A percentile compares a stretch with the other conserved stretches of the same genome.
Conservation (phyloP, 2,888 invertebrate species). For the Aphidoletes aphidimyza region DNA sequence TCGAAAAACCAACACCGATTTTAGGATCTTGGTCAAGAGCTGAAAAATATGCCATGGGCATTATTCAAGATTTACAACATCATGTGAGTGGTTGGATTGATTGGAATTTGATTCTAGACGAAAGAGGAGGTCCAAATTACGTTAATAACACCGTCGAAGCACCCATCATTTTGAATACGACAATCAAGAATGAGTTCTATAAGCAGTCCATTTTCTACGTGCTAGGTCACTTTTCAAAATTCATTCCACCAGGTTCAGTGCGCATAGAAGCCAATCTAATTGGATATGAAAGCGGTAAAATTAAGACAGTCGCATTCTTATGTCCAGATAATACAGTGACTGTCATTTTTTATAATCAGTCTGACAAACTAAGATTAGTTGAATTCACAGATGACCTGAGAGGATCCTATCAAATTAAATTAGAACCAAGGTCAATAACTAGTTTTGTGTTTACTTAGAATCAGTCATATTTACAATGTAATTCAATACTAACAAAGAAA, state of each 20-base stretch:
- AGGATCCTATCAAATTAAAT: constrained; percentile 62
- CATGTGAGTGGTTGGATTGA: constrained; percentile 87
- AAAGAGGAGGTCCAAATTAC: constrained; percentile 82
- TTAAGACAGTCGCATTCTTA: constrained; percentile 68
- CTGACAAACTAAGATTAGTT: constrained; percentile 62
- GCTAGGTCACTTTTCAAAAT: constrained; percentile 82
- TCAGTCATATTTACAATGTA: not conserved
- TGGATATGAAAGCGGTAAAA: constrained; percentile 60
- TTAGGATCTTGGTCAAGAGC: constrained; percentile 83
- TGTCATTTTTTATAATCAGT: constrained; percentile 71
- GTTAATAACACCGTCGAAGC: constrained; percentile 74
- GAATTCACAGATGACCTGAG: constrained; percentile 64
- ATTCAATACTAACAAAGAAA: too few species aligned
- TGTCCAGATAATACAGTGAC: constrained; percentile 68
- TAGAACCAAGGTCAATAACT: constrained; percentile 66
- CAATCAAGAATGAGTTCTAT: constrained; percentile 76
- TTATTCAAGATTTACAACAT: constrained; percentile 74
- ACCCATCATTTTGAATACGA: constrained; percentile 70
- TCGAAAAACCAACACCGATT: constrained; percentile 69
- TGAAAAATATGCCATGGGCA: constrained; percentile 70
- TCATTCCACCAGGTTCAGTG: constrained; percentile 73
- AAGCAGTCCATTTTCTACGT: constrained; percentile 91
- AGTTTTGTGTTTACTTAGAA: constrained; percentile 64
- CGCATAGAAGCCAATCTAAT: constrained; percentile 61
- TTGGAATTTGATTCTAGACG: constrained; percentile 86